These are phyloP conservation scores for Spilogale gracilis DNA, from an alignment of 2,113 vertebrate genomes.

Conservation along the genomic window DNA sequence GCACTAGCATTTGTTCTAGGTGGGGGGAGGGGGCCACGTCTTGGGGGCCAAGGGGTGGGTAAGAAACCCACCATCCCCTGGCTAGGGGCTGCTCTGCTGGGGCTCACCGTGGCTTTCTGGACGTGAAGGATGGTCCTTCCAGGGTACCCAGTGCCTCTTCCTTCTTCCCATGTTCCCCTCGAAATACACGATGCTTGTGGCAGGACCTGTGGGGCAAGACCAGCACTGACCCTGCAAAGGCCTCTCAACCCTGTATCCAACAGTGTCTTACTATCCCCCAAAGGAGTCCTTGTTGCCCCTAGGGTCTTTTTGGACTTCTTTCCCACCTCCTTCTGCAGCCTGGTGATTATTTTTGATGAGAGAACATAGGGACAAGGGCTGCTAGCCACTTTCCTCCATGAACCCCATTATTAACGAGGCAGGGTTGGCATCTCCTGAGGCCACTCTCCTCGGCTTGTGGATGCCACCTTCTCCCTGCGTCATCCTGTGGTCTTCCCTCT, in stretches of 20 bases:
- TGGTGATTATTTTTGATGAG: background rate
- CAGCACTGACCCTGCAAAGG: background rate
- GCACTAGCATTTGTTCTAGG: background rate
- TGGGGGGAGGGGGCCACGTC: rapidly evolving
- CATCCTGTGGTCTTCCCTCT: background rate
- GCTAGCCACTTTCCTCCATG: background rate
- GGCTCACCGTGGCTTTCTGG: rapidly evolving
- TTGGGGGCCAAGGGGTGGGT: background rate
- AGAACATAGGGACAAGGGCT: background rate
- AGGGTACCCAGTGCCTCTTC: background rate
- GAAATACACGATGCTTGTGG: background rate
- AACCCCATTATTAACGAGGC: background rate
- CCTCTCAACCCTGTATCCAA: background rate
- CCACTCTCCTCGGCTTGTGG: background rate
- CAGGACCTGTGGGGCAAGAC: background rate
- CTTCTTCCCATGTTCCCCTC: background rate
- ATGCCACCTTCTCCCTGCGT: background rate
- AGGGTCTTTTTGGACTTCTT: background rate
- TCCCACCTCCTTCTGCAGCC: background rate
- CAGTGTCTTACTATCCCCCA: background rate
- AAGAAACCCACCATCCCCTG: background rate
- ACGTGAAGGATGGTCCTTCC: background rate
- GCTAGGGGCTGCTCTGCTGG: background rate
- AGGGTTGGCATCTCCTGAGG: background rate
- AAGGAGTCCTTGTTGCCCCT: background rate